These are phyloP conservation scores for Mionectes macconnelli DNA, from an alignment of 2,113 vertebrate genomes.

Conservation along the genomic window DNA sequence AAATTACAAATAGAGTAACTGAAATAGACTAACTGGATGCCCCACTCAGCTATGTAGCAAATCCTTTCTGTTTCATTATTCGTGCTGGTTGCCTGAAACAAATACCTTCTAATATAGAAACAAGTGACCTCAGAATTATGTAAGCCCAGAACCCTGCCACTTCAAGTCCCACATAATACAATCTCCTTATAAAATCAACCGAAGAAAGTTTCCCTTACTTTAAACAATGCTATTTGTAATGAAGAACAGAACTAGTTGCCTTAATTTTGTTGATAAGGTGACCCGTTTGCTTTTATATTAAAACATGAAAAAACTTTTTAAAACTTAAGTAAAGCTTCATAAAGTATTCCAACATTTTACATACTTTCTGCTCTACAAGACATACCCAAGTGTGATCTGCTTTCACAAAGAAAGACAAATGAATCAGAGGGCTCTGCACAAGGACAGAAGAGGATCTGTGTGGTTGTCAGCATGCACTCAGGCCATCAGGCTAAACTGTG, in stretches of 20 bases:
- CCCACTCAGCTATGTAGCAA: not conserved
- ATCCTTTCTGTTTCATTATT: not conserved
- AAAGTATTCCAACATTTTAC: not conserved
- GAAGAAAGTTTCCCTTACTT: not conserved
- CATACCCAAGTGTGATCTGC: not conserved
- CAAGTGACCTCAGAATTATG: not conserved
- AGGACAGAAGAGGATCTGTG: not conserved
- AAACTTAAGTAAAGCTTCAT: not conserved
- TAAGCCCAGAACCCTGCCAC: not conserved
- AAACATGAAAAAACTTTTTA: not conserved
- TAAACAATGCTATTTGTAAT: not conserved
- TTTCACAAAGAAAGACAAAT: not conserved
- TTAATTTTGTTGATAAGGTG: not conserved
- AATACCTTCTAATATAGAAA: not conserved
- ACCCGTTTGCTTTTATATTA: not conserved
- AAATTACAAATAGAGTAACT: not conserved
- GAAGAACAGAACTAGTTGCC: not conserved
- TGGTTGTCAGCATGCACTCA: not conserved
- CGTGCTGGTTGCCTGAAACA: not conserved
- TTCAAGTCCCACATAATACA: not conserved
- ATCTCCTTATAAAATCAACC: not conserved
- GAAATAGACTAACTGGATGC: not conserved
- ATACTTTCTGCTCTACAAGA: not conserved
- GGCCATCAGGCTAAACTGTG: conserved; percentile 38
- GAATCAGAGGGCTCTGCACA: not conserved